These are phyloP conservation scores for Oligia fasciuncula DNA, from an alignment of 2,888 invertebrate species.

Conservation along the genomic window DNA sequence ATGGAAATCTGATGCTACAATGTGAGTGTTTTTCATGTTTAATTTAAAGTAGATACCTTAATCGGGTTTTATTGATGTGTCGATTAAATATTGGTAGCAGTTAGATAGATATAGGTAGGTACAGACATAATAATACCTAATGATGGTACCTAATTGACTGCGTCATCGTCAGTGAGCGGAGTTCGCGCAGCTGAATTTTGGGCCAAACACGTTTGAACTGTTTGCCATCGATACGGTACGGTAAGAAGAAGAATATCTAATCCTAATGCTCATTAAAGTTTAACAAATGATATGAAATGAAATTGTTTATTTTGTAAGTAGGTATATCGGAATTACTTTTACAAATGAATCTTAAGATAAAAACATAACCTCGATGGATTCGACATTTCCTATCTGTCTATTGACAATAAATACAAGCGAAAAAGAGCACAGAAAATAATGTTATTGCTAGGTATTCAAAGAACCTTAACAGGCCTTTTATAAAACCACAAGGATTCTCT, in stretches of 20 bases:
- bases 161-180: neutral
- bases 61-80: neutral
- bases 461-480: neutral
- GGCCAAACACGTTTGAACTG: neutral
- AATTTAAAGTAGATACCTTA: neutral
- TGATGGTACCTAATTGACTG: neutral
- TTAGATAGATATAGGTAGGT: neutral
- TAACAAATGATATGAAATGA: neutral
- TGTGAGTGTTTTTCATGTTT: neutral
- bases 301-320: neutral
- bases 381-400: neutral
- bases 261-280: neutral
- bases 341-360: neutral
- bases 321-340: neutral
- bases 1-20: neutral
- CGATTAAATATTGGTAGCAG: neutral
- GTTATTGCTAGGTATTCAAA: neutral
- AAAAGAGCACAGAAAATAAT: neutral
- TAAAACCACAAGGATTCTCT: slow-evolving; percentile 24
- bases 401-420: neutral
- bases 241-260: neutral
- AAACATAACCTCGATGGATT: neutral
- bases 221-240: neutral
- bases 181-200: neutral
- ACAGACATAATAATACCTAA: neutral